Percentiles rank a stretch among this genome's conserved stretches.
phyloP scores from a whole-genome alignment of 2,113 vertebrate species.

The Motacilla alba region DNA sequence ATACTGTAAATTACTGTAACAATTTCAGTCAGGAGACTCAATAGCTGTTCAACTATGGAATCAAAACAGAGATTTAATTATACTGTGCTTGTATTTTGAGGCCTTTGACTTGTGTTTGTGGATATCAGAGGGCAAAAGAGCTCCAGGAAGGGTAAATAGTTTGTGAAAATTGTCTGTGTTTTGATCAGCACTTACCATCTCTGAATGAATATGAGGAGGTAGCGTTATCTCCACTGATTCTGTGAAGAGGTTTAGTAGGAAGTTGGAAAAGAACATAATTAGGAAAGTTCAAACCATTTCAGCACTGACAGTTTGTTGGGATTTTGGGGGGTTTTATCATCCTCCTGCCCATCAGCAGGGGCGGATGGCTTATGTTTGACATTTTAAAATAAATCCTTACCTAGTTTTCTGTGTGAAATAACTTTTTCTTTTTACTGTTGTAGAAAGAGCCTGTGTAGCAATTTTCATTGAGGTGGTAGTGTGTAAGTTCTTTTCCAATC shows the following conservation, averaged over 20 bases:
- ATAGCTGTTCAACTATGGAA: neutral
- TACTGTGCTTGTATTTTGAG: neutral
- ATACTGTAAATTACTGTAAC: neutral
- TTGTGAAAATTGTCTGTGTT: neutral
- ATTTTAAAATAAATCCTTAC: neutral
- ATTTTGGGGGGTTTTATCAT: neutral
- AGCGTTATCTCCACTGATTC: neutral
- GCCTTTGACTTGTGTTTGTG: neutral
- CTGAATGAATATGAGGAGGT: neutral
- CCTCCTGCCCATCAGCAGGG: neutral
- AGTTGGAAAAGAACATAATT: neutral
- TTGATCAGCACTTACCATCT: neutral
- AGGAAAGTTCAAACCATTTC: neutral
- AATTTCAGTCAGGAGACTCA: neutral
- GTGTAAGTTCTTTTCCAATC: neutral
- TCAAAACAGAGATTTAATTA: neutral
- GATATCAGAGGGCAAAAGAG: neutral
- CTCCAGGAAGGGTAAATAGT: neutral
- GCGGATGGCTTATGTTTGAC: neutral
- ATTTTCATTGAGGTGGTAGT: neutral
- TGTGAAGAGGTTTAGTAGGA: neutral
- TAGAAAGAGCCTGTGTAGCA: neutral
- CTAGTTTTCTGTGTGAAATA: neutral
- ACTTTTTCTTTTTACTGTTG: neutral
- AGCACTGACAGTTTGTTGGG: neutral